These are phyloP conservation scores for Mythimna impura DNA, from an alignment of 2,888 invertebrate genomes.

Conservation along the genomic window DNA sequence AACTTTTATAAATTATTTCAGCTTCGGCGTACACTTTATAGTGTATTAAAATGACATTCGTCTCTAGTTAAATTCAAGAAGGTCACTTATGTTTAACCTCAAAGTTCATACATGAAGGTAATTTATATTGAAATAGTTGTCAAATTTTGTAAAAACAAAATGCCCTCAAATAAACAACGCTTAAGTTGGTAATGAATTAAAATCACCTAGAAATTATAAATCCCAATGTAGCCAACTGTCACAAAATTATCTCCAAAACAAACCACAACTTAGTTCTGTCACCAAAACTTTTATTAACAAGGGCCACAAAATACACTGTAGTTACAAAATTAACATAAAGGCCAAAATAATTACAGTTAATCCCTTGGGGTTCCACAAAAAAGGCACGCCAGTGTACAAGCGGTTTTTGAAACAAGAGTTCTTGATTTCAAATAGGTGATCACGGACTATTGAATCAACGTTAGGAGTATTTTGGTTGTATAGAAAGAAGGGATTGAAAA, in stretches of 20 bases:
- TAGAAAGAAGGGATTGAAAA: slow-evolving; percentile 33
- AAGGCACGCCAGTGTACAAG: slow-evolving; percentile 41
- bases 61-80: no score
- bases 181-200: no score
- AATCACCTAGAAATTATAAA: background rate
- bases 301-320: slow-evolving; percentile 39
- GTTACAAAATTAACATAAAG: slow-evolving; percentile 54
- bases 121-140: no score
- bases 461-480: slow-evolving; percentile 59
- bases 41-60: background rate
- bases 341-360: slow-evolving; percentile 56
- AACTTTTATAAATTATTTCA: background rate
- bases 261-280: slow-evolving; percentile 9
- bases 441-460: slow-evolving; percentile 63
- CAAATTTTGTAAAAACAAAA: no score
- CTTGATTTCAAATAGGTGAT: slow-evolving; percentile 71
- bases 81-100: no score
- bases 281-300: slow-evolving; percentile 26
- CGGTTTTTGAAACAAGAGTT: slow-evolving; percentile 60
- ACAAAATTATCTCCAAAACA: slow-evolving; percentile 25
- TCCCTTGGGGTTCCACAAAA: slow-evolving; percentile 49
- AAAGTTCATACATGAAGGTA: no score
- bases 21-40: background rate
- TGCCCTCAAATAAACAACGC: no score
- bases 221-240: background rate